phyloP scores from a whole-genome alignment of 2,888 invertebrate species.

The Gasteruption jaculator region DNA sequence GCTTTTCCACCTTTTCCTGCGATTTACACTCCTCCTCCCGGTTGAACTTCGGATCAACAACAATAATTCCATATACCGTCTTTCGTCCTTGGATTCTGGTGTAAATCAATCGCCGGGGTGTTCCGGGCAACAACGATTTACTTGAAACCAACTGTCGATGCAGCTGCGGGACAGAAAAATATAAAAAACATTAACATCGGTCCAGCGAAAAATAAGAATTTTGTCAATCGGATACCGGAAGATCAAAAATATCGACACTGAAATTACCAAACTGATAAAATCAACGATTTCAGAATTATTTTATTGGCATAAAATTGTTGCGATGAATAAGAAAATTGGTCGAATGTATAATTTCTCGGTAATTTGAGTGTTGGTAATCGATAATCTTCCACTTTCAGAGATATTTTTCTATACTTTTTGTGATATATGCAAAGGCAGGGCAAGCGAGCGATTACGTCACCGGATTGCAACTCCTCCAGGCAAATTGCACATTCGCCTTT shows the following conservation, averaged over 20 bases:
- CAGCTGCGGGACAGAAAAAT: conserved; percentile 70
- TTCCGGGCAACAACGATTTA: conserved; percentile 98
- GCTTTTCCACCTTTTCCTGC: conserved; percentile 20
- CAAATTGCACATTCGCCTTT: conserved; percentile 99
- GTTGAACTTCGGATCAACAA: too few relatives aligned
- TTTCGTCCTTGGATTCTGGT: conserved; percentile 24
- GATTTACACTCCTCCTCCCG: too few relatives aligned
- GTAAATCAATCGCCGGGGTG: conserved; percentile 85
- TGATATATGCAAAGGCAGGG: conserved; percentile 99
- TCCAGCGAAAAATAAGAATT: not conserved
- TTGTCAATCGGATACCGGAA: not conserved
- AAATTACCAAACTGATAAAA: too few relatives aligned
- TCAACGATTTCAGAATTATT: too few relatives aligned
- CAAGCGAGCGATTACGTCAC: conserved; percentile 95
- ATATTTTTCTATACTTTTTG: conserved; percentile 79
- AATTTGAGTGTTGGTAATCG: too few relatives aligned
- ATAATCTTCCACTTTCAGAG: too few relatives aligned
- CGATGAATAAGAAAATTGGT: too few relatives aligned
- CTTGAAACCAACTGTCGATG: conserved; percentile 99
- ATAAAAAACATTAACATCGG: not conserved
- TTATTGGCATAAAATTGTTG: too few relatives aligned
- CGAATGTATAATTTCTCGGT: too few relatives aligned
- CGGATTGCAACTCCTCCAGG: conserved; percentile 91
- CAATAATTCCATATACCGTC: too few relatives aligned
- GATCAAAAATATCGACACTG: not conserved